A percentile compares a stretch with the other conserved stretches of the same genome.
phyloP scores from a whole-genome alignment of 2,888 invertebrate species.

The Biston betularia region DNA sequence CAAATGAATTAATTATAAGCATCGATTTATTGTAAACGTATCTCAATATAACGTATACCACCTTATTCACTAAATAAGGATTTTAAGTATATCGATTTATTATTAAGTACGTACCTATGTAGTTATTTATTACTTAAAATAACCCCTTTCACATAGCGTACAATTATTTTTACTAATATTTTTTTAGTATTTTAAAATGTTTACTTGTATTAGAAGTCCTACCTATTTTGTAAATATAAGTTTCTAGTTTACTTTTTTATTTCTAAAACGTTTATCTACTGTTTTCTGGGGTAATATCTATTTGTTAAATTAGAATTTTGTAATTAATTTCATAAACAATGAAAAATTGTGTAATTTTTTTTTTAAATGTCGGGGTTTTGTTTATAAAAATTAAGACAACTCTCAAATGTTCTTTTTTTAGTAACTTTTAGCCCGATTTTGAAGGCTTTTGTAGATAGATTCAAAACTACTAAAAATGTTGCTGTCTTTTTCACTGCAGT shows the following conservation, averaged over 20 bases:
- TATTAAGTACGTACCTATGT: constrained; percentile 70
- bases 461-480: too few relatives aligned
- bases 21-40: constrained; percentile 51
- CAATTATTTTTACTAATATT: constrained; percentile 48
- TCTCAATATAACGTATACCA: constrained; percentile 71
- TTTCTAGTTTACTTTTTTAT: not conserved
- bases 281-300: not conserved
- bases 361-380: too few relatives aligned
- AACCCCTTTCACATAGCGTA: constrained; percentile 72
- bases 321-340: too few relatives aligned
- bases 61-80: constrained; percentile 81
- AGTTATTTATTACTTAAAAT: constrained; percentile 77
- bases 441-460: too few relatives aligned
- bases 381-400: too few relatives aligned
- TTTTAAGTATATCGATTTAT: constrained; percentile 71
- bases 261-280: too few relatives aligned
- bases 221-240: not conserved
- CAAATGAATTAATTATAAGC: not conserved
- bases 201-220: constrained; percentile 1
- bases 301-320: not conserved
- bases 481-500: too few relatives aligned
- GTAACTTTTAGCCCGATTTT: too few relatives aligned
- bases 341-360: too few relatives aligned
- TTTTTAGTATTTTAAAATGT: constrained; percentile 23
- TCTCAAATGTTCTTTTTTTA: too few relatives aligned